Evolutionary conservation across 2,797 vertebrate genomes (phyloP).

Genomic region (Gymnopithys bicolor): DNA sequence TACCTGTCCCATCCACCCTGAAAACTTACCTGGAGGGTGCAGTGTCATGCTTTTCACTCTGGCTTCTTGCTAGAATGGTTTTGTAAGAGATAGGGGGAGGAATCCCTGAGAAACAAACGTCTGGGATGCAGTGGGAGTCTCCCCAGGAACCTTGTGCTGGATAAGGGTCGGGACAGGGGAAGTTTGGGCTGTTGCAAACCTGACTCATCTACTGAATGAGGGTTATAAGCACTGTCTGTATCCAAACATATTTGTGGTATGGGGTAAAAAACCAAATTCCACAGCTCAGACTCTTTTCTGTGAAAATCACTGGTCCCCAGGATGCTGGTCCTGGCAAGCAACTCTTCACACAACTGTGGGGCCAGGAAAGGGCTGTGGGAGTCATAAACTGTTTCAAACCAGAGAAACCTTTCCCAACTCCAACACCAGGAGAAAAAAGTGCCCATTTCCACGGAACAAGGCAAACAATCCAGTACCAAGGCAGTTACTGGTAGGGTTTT

Average conservation of each 20-base stretch:
- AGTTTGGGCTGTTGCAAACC: neutral
- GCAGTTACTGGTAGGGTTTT: slow-evolving; percentile 36
- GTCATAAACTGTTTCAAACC: neutral
- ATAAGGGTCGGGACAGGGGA: neutral
- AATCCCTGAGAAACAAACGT: neutral
- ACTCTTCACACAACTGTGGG: neutral
- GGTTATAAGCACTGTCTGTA: neutral
- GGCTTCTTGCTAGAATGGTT: neutral
- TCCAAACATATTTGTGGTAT: neutral
- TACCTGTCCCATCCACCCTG: neutral
- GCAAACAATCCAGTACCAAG: neutral
- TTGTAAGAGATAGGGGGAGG: neutral
- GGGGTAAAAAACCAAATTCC: neutral
- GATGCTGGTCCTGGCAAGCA: neutral
- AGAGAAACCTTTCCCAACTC: neutral
- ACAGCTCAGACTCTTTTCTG: neutral
- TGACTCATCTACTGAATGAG: neutral
- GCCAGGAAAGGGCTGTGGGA: neutral
- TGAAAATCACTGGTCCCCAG: neutral
- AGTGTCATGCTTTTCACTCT: neutral
- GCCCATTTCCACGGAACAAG: neutral
- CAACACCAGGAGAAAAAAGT: neutral
- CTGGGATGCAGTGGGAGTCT: neutral
- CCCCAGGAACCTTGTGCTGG: neutral
- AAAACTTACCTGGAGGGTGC: slow-evolving; percentile 39